Conservation (phyloP, 1,140 invertebrate species). For the Oedothorax gibbosus region DNA sequence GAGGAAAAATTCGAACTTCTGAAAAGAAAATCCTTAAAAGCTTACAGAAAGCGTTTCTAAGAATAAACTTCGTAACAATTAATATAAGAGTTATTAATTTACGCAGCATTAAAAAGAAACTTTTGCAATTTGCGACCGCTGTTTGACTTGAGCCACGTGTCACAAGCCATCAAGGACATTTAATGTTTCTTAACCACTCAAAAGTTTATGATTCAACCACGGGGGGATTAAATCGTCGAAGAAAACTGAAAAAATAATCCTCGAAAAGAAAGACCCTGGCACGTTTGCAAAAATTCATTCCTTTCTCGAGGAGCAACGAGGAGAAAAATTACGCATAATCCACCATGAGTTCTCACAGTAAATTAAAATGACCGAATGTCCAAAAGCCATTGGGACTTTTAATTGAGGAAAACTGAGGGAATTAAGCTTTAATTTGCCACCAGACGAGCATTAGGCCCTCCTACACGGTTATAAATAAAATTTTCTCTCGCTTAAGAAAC, state of each 20-base stretch:
- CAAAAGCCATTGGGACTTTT: conserved; percentile 29
- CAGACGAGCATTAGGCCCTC: conserved; percentile 17
- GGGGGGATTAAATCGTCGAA: conserved; percentile 32
- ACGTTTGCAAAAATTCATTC: conserved; percentile 31
- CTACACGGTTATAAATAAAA: conserved; percentile 36
- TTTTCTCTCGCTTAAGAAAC: conserved; percentile 34
- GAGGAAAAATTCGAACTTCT: no score
- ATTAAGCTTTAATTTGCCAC: conserved; percentile 51
- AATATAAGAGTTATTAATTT: conserved; percentile 32
- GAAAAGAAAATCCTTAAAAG: no score
- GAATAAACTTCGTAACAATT: neutral
- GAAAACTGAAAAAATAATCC: neutral
- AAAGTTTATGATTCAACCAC: conserved; percentile 38
- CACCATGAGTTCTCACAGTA: conserved; percentile 30
- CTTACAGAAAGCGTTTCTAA: no score
- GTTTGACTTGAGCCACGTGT: neutral
- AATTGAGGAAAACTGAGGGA: conserved; percentile 20
- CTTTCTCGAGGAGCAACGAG: conserved; percentile 12
- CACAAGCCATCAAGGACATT: conserved; percentile 12
- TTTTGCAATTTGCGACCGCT: neutral
- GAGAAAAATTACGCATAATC: conserved; percentile 35
- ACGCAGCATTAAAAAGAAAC: conserved; percentile 3
- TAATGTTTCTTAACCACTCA: conserved; percentile 45
- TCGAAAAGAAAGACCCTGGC: conserved; percentile 11
- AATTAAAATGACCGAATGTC: conserved; percentile 39